phyloP scores from a whole-genome alignment of 1,140 invertebrate species.

The Drosophila saltans region DNA sequence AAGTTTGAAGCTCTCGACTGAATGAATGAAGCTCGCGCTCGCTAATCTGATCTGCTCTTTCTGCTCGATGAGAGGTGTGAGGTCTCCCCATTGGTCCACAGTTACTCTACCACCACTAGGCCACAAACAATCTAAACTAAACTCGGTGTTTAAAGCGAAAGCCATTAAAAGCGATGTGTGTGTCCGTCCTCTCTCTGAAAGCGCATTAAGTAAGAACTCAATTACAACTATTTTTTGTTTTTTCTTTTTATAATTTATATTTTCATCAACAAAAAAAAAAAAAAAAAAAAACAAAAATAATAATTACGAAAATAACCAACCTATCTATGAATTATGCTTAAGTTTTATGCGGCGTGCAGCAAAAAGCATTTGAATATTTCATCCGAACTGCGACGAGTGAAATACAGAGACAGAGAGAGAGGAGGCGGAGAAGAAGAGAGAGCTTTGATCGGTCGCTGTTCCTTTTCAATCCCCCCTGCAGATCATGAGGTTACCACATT shows the following conservation, averaged over 20 bases:
- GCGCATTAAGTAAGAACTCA: constrained; percentile 81
- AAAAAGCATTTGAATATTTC: constrained; percentile 65
- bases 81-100: constrained; percentile 66
- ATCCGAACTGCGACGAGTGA: constrained; percentile 31
- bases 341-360: constrained; percentile 67
- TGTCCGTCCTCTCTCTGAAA: constrained; percentile 78
- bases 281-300: constrained; percentile 30
- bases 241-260: constrained; percentile 51
- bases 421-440: neutral
- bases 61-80: constrained; percentile 38
- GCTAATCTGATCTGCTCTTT: constrained; percentile 55
- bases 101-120: constrained; percentile 53
- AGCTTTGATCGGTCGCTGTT: constrained; percentile 23
- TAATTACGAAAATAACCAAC: constrained; percentile 32
- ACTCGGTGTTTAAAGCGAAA: constrained; percentile 56
- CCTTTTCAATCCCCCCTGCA: constrained; percentile 5
- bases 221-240: constrained; percentile 73
- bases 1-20: constrained; percentile 51
- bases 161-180: constrained; percentile 73
- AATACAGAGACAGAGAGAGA: neutral
- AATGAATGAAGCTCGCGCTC: constrained; percentile 4
- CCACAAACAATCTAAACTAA: constrained; percentile 74
- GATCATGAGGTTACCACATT: constrained; percentile 39
- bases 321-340: constrained; percentile 64
- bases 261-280: constrained; percentile 3